A percentile compares a stretch with the other conserved stretches of the same genome.
Conservation (phyloP, 2,797 vertebrate genomes). For the Sebastes wilsoni region DNA sequence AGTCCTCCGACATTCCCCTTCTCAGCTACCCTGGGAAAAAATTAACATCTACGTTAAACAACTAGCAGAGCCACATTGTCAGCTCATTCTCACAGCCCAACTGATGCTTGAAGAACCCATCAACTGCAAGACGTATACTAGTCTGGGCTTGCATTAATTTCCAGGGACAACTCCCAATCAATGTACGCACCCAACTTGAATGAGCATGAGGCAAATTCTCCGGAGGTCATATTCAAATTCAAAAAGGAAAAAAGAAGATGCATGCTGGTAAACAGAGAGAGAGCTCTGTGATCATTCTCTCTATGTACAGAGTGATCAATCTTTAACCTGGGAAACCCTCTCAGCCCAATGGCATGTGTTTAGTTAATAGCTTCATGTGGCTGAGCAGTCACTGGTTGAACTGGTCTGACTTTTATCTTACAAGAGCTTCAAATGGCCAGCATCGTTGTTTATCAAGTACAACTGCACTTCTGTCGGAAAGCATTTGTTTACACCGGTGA, state of each 20-base stretch:
- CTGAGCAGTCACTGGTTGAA: not conserved
- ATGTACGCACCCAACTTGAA: slow-evolving; percentile 4
- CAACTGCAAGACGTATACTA: slow-evolving; percentile 15
- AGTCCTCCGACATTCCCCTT: slow-evolving; percentile 46
- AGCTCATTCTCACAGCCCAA: not conserved
- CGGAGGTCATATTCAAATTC: not conserved
- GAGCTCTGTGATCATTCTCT: slow-evolving; percentile 26
- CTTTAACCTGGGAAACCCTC: slow-evolving; percentile 64
- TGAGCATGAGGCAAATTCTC: not conserved
- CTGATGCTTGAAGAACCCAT: not conserved
- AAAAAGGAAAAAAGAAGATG: not conserved
- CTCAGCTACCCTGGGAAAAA: slow-evolving; percentile 27
- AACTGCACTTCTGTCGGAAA: not conserved
- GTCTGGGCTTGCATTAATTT: slow-evolving; percentile 64
- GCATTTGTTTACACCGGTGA: slow-evolving; percentile 25
- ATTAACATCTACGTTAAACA: slow-evolving; percentile 3
- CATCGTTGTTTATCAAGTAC: not conserved
- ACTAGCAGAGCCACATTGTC: not conserved
- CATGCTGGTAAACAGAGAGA: not conserved
- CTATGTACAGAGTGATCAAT: slow-evolving; percentile 72
- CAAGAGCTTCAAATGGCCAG: not conserved
- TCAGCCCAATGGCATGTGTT: slow-evolving; percentile 24
- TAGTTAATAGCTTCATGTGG: not conserved
- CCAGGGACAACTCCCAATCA: slow-evolving; percentile 60
- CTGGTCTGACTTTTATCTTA: not conserved